A percentile compares a stretch with the other conserved stretches of the same genome.
Evolutionary conservation across 2,797 vertebrate species (phyloP).

Genomic region (Melanitta fusca): DNA sequence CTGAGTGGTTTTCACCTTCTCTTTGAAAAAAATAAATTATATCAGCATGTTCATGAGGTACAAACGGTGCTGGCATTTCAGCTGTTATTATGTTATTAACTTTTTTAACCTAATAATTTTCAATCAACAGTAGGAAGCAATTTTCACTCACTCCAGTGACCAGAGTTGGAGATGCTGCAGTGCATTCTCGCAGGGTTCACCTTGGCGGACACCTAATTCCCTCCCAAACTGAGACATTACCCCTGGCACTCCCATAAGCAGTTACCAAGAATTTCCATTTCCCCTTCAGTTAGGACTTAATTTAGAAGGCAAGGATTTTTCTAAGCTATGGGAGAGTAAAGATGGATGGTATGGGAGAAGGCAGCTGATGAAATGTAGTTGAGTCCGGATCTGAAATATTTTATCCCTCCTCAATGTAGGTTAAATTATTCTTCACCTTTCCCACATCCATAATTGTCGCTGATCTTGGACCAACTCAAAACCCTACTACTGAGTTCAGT

Average conservation of each 20-base stretch:
- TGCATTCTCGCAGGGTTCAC: neutral
- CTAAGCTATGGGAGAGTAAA: constrained; percentile 72
- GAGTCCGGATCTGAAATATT: constrained; percentile 77
- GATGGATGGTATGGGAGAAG: constrained; percentile 71
- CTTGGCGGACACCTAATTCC: constrained; percentile 47
- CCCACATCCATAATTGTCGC: constrained; percentile 78
- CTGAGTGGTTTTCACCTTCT: constrained; percentile 66
- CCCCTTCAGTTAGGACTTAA: constrained; percentile 67
- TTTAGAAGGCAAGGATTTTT: constrained; percentile 72
- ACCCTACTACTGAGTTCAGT: constrained; percentile 74
- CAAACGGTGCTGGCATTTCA: constrained; percentile 62
- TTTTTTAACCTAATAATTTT: constrained; percentile 72
- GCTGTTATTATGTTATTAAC: constrained; percentile 67
- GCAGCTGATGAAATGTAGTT: constrained; percentile 73
- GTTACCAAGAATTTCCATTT: constrained; percentile 67
- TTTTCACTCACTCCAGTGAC: constrained; percentile 56
- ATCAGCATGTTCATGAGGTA: constrained; percentile 48
- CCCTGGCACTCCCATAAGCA: neutral
- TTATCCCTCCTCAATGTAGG: constrained; percentile 78
- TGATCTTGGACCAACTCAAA: constrained; percentile 78
- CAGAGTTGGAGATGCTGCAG: constrained; percentile 40
- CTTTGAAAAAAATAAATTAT: constrained; percentile 66
- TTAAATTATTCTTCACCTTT: constrained; percentile 80
- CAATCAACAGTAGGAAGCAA: constrained; percentile 55
- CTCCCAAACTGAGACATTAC: constrained; percentile 52